These are phyloP conservation scores for Fissipunctia ypsillon DNA, from an alignment of 2,888 invertebrate species.

Conservation along the genomic window DNA sequence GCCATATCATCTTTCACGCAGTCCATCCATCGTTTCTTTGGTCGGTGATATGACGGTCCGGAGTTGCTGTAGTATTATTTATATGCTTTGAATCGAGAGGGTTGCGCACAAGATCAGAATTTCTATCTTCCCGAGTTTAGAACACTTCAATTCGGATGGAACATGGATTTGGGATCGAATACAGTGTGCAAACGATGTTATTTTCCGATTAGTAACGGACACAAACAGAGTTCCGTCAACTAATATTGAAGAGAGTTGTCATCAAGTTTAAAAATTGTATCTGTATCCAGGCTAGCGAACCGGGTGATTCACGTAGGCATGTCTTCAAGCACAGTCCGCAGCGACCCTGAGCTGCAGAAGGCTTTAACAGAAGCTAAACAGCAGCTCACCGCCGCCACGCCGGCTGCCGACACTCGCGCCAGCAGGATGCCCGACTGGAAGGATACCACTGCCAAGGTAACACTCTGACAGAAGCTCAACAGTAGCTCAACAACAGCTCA, in stretches of 20 bases:
- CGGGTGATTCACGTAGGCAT: constrained; percentile 98
- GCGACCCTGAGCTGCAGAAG: constrained; percentile 96
- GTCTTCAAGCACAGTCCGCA: constrained; percentile 89
- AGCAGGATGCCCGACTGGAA: constrained; percentile 92
- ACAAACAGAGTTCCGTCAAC: neutral
- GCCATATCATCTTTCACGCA: too few species aligned
- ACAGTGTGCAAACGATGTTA: neutral
- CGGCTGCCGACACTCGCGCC: constrained; percentile 92
- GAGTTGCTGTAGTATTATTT: neutral
- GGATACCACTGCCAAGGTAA: constrained; percentile 91
- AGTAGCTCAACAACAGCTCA: constrained; percentile 94
- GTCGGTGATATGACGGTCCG: neutral
- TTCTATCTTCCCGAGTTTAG: neutral
- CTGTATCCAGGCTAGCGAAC: constrained; percentile 93
- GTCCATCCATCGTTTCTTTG: too few species aligned
- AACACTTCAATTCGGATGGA: neutral
- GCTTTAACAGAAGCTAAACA: constrained; percentile 95
- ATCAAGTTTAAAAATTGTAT: too few species aligned
- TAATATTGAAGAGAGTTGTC: neutral
- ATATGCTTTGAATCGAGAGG: neutral
- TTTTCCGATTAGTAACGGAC: neutral
- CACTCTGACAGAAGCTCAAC: too few species aligned
- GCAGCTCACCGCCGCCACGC: constrained; percentile 94
- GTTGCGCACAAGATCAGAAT: neutral
- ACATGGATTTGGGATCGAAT: neutral